Conservation (phyloP, 2,888 invertebrate species). For the Barypeithes pellucidus region DNA sequence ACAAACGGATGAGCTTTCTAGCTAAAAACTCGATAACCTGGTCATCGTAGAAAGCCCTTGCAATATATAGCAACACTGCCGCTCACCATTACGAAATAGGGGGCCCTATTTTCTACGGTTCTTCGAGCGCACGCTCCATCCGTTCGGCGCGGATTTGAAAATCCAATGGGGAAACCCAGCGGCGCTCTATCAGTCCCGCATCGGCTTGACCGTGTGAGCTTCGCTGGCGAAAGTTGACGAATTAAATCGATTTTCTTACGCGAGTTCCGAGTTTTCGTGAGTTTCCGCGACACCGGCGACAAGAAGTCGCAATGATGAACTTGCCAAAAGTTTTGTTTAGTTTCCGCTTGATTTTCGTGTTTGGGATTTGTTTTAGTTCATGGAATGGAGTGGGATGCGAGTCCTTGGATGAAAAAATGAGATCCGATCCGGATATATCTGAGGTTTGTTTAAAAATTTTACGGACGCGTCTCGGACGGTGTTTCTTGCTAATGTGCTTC, state of each 20-base stretch:
- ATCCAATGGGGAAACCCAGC: conserved; percentile 33
- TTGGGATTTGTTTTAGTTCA: conserved; percentile 27
- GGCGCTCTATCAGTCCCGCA: conserved; percentile 42
- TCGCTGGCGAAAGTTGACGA: background rate
- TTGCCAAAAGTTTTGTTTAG: conserved; percentile 28
- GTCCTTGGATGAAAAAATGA: conserved; percentile 77
- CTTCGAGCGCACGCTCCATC: conserved; percentile 33
- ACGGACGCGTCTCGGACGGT: too few species aligned
- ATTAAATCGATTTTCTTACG: conserved; percentile 20
- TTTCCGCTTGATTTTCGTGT: conserved; percentile 41
- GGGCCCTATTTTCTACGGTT: conserved; percentile 15
- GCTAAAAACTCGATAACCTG: too few species aligned
- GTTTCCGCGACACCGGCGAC: conserved; percentile 23
- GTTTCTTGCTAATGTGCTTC: too few species aligned
- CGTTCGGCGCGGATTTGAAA: conserved; percentile 40
- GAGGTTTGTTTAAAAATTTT: conserved; percentile 71
- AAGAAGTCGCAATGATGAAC: conserved; percentile 16
- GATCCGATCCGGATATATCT: conserved; percentile 78
- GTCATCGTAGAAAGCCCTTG: background rate
- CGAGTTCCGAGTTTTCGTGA: conserved; percentile 10
- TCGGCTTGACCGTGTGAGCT: conserved; percentile 34
- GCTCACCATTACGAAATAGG: conserved; percentile 32
- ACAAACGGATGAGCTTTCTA: too few species aligned
- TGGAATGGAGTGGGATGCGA: conserved; percentile 48
- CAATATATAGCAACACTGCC: conserved; percentile 21